phyloP scores from a whole-genome alignment of 1,140 invertebrate species.

The Aplysia californica region DNA sequence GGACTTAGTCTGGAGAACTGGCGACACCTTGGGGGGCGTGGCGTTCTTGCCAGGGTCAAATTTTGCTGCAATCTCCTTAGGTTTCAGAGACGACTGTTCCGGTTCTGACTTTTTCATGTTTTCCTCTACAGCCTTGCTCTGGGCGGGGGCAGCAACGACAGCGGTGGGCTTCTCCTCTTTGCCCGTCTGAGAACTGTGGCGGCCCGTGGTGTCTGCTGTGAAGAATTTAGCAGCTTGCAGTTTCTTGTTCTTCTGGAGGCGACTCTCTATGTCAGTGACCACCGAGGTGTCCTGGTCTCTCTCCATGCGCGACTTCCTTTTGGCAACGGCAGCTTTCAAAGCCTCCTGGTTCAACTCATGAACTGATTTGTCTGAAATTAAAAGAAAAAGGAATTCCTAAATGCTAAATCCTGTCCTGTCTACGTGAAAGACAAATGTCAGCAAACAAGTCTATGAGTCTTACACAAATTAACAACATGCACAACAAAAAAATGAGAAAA shows the following conservation, averaged over 20 bases:
- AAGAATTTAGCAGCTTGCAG: constrained; percentile 57
- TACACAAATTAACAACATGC: too few relatives aligned
- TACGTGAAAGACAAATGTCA: too few relatives aligned
- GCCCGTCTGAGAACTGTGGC: constrained; percentile 13
- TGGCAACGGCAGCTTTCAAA: constrained; percentile 56
- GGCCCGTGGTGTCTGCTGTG: too few relatives aligned
- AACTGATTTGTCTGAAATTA: constrained; percentile 26
- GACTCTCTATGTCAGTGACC: constrained; percentile 55
- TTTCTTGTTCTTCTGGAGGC: constrained; percentile 60
- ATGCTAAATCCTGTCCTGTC: too few relatives aligned
- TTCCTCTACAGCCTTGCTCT: constrained; percentile 17
- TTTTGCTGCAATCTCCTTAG: background rate
- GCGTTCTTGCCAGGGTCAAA: background rate
- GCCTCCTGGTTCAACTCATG: constrained; percentile 50
- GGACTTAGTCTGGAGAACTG: background rate
- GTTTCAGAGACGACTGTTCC: background rate
- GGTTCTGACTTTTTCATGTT: background rate
- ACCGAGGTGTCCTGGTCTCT: constrained; percentile 42
- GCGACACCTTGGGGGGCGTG: background rate
- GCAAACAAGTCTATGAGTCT: too few relatives aligned
- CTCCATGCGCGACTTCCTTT: constrained; percentile 45
- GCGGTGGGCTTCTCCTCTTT: constrained; percentile 21
- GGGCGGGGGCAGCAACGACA: background rate
- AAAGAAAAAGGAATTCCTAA: background rate
- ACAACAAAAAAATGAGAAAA: too few relatives aligned